Base-by-base conservation (phyloP, 2,888 invertebrate genomes). In the Diarsia rubi region DNA sequence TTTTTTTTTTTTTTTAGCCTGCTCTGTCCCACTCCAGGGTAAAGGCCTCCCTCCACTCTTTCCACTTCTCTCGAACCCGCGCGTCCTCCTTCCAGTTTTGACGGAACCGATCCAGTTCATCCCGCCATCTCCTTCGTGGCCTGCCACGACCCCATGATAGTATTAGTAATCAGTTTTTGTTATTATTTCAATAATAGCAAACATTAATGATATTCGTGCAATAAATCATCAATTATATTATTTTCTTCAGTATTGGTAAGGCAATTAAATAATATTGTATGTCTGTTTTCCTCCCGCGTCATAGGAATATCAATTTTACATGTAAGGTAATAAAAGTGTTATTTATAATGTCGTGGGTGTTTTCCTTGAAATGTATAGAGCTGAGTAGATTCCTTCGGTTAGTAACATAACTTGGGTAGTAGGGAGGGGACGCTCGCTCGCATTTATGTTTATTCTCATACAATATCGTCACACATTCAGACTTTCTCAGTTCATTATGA, bases 221-320 rank as follows among this genome's bases (percentile, higher is more conserved):
- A 63, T 78, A 54, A 67, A 67, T 78, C 31, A 60, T 24, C 12
- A 54, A n/a, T 69, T 52, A 63, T 66, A 37, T 59, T 0, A 73
- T 67, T 67, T 67, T 64, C 45, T 70, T 82, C 59, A 64, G 31
- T 69, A 65, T 62, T 62, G 19, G 60, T 47, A 5, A 27, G n/a
- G 63, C 49, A 44, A 75, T 57, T 42, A 81, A 63, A 63, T 75
- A 37, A 52, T 54, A 27, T 75, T 75, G 45, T 42, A 64, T 63
- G 45, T 31, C n/a, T 16, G 42, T 66, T 54, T 66, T 24, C 42
- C 3, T 57, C 12, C 19, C 42, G 14, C 44, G 47, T 67, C 24
- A 62, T 78, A n/a, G 62, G 75, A 27, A 75, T 63, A 31, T 21
- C 31, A 3, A 11, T 66, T 42, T 52, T 62, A 54, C 8, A 31